A percentile compares a stretch with the other conserved stretches of the same genome.
phyloP scores from a whole-genome alignment of 2,888 invertebrate genomes.

The Lamellibrachia columna region DNA sequence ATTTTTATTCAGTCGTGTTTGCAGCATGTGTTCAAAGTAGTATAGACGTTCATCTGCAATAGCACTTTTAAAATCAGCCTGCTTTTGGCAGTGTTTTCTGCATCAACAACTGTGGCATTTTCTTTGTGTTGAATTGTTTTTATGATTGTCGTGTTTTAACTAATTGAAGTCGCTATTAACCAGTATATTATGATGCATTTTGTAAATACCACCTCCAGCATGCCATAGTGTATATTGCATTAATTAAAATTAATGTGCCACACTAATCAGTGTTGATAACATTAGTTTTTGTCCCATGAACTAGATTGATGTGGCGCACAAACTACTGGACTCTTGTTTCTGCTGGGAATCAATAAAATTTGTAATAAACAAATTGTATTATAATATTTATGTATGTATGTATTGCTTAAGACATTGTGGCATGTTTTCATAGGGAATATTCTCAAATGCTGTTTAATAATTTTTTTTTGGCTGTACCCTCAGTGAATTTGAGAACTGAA shows the following conservation, averaged over 20 bases:
- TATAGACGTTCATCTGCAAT: not conserved
- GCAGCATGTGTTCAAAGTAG: slow-evolving; percentile 16
- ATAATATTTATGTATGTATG: not conserved
- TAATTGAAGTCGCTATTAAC: not conserved
- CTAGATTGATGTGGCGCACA: not conserved
- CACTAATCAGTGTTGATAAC: not conserved
- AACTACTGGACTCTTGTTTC: not conserved
- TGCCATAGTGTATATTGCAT: not conserved
- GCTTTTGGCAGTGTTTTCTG: not conserved
- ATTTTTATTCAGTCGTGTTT: not conserved
- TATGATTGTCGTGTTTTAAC: not conserved
- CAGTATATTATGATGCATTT: not conserved
- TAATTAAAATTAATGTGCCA: slow-evolving; percentile 9
- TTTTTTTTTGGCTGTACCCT: not conserved
- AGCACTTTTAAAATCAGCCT: not conserved
- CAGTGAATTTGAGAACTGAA: not conserved
- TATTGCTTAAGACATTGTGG: not conserved
- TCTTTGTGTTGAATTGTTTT: slow-evolving; percentile 7
- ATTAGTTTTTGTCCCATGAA: not conserved
- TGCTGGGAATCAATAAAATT: slow-evolving; percentile 16
- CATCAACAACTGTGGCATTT: not conserved
- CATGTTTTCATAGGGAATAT: not conserved
- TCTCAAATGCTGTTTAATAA: not conserved
- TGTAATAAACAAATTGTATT: slow-evolving; percentile 6
- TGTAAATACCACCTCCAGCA: slow-evolving; percentile 16